Conservation (phyloP, 2,888 invertebrate species). For the Antitype chi region DNA sequence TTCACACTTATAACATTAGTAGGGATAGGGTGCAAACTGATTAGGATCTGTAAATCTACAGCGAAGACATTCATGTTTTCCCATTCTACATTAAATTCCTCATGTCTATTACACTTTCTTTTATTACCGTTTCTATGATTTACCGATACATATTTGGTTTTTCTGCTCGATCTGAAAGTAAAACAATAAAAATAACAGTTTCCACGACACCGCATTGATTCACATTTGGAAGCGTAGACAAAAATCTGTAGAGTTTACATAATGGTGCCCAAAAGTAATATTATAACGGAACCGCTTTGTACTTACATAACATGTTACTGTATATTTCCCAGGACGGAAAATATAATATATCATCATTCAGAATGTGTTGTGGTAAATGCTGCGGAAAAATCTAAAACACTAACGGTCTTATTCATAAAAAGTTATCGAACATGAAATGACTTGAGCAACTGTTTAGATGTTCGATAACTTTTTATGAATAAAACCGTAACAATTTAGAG, state of each 20-base stretch:
- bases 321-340: background rate
- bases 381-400: constrained; percentile 6
- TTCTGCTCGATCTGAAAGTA: background rate
- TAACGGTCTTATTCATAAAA: too few relatives aligned
- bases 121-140: background rate
- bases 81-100: background rate
- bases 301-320: background rate
- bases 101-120: background rate
- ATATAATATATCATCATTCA: constrained; percentile 18
- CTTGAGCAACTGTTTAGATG: too few relatives aligned
- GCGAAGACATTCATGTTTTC: background rate
- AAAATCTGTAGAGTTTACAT: constrained; percentile 35
- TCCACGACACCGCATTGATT: background rate
- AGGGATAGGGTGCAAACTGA: too few relatives aligned
- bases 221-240: constrained; percentile 1
- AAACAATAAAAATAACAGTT: constrained; percentile 4
- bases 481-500: background rate
- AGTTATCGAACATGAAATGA: too few relatives aligned
- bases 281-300: constrained; percentile 11
- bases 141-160: background rate
- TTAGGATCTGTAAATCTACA: background rate
- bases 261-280: constrained; percentile 41
- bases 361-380: background rate
- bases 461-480: too few relatives aligned
- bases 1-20: too few relatives aligned